Percentiles rank a stretch among this genome's conserved stretches.
Conservation (phyloP, 1,140 invertebrate genomes). For the Bombyx mori region DNA sequence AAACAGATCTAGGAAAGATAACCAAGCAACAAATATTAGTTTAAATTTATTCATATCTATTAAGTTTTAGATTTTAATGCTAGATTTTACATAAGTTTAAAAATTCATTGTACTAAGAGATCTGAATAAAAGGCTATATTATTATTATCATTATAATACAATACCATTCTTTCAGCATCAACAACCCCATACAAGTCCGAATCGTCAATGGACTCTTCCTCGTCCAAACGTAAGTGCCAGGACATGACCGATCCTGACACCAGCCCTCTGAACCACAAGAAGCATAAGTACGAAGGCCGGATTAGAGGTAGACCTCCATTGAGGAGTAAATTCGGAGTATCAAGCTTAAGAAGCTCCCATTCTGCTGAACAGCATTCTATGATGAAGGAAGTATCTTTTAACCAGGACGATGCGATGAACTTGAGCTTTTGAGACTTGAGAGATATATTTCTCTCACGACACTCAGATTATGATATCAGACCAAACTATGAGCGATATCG, state of each 20-base stretch:
- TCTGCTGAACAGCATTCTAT: constrained; percentile 36
- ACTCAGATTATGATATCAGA: no score
- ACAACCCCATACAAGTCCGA: constrained; percentile 21
- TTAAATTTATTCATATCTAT: no score
- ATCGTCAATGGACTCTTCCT: constrained; percentile 19
- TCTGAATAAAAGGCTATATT: no score
- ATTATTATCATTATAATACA: neutral
- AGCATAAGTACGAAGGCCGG: constrained; percentile 52
- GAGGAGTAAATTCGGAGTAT: constrained; percentile 30
- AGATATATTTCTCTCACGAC: no score
- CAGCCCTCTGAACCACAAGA: constrained; percentile 60
- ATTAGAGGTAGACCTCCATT: constrained; percentile 58
- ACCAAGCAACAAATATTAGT: no score
- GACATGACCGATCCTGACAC: constrained; percentile 40
- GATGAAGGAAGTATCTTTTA: constrained; percentile 22
- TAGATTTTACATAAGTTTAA: no score
- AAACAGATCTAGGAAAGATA: no score
- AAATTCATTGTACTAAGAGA: no score
- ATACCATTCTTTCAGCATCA: neutral
- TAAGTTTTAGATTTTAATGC: no score
- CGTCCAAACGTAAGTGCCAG: constrained; percentile 54
- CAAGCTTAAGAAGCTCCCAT: constrained; percentile 26
- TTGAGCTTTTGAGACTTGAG: constrained; percentile 29
- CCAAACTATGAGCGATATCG: no score
- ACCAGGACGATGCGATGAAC: constrained; percentile 35